These are phyloP conservation scores for Amiota communis DNA, from an alignment of 2,888 invertebrate genomes.

Conservation along the genomic window DNA sequence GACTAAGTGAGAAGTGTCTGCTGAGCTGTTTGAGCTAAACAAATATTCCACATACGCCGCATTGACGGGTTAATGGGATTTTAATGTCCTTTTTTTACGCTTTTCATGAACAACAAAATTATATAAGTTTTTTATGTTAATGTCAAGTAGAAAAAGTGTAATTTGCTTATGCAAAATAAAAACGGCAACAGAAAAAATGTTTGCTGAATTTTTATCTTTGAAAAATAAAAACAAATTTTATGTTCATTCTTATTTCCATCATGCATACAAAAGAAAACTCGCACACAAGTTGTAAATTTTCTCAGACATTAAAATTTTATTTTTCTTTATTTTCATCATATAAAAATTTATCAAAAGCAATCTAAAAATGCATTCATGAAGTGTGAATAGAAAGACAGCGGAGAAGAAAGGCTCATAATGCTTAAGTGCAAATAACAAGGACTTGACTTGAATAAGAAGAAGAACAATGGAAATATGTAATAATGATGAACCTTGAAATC, in stretches of 20 bases:
- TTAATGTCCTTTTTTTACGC: conserved; percentile 63
- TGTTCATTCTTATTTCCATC: too few relatives aligned
- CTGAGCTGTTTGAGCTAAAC: conserved; percentile 48
- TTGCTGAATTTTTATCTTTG: too few relatives aligned
- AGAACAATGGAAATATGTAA: background rate
- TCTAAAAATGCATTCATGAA: conserved; percentile 11
- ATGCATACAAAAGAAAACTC: too few relatives aligned
- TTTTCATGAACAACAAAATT: conserved; percentile 32
- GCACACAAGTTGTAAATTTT: too few relatives aligned
- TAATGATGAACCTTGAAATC: conserved; percentile 51
- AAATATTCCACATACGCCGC: conserved; percentile 60
- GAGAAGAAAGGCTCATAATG: background rate
- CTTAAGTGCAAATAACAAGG: background rate
- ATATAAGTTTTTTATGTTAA: conserved; percentile 18
- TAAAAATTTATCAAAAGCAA: conserved; percentile 21
- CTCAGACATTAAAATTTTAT: background rate
- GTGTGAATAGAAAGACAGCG: background rate
- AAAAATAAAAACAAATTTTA: too few relatives aligned
- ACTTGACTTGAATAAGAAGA: background rate
- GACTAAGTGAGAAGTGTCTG: too few relatives aligned
- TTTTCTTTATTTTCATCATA: conserved; percentile 1
- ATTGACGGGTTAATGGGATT: conserved; percentile 66
- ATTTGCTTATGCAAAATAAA: too few relatives aligned
- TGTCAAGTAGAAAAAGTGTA: too few relatives aligned
- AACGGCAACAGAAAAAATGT: too few relatives aligned